A percentile compares a stretch with the other conserved stretches of the same genome.
Conservation (phyloP, 2,113 vertebrate genomes). For the Xerus inauris region DNA sequence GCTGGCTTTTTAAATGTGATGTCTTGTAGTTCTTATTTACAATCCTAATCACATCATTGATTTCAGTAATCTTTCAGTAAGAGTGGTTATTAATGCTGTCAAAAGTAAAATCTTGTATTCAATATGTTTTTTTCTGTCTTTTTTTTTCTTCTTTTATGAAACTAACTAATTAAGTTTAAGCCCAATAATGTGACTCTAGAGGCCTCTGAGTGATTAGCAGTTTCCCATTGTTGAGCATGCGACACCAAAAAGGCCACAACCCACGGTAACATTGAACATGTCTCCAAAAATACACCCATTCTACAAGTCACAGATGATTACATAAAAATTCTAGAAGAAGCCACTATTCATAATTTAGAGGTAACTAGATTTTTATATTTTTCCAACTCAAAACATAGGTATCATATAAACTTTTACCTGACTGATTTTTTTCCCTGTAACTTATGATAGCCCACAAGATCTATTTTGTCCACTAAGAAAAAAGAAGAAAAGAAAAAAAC, state of each 20-base stretch:
- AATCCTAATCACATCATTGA: conserved; percentile 83
- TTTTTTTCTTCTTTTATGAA: conserved; percentile 34
- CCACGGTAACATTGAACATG: neutral
- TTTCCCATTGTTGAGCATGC: neutral
- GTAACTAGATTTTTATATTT: neutral
- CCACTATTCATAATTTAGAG: neutral
- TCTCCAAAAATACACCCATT: neutral
- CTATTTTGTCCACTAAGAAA: neutral
- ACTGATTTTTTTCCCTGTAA: neutral
- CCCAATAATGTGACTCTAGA: conserved; percentile 65
- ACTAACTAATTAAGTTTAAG: conserved; percentile 81
- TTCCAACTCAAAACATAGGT: neutral
- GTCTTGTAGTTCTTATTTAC: conserved; percentile 83
- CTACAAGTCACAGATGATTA: neutral
- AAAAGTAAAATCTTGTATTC: conserved; percentile 67
- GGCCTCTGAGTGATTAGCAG: conserved; percentile 34
- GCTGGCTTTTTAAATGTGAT: conserved; percentile 70
- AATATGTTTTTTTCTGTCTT: neutral
- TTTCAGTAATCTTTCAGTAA: conserved; percentile 84
- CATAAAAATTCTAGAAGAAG: neutral
- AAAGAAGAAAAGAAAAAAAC: neutral
- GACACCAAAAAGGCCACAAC: neutral
- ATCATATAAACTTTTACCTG: neutral
- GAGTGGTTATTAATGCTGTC: conserved; percentile 82
- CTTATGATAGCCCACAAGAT: neutral